These are phyloP conservation scores for Carpatolechia fugitivella DNA, from an alignment of 2,888 invertebrate genomes.

Conservation along the genomic window DNA sequence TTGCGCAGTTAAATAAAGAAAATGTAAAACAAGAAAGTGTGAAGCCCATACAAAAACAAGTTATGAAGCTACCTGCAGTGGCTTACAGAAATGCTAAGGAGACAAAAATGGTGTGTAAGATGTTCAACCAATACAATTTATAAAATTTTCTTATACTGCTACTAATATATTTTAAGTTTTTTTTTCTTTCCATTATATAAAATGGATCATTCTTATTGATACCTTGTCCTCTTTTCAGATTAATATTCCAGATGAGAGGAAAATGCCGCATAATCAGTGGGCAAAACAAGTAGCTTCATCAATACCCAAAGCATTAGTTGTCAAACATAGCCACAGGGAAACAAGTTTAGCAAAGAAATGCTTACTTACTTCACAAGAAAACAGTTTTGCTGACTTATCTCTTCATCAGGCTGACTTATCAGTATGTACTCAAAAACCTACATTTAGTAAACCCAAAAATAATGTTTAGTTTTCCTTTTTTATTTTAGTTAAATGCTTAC, in stretches of 20 bases:
- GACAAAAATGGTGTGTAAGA: conserved; percentile 58
- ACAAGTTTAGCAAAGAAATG: conserved; percentile 35
- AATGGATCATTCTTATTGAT: neutral
- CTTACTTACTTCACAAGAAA: conserved; percentile 37
- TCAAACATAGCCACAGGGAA: conserved; percentile 54
- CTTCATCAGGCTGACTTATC: conserved; percentile 60
- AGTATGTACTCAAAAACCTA: conserved; percentile 55
- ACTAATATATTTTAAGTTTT: no score
- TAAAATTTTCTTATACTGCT: no score
- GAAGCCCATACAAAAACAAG: neutral
- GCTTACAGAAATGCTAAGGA: conserved; percentile 60
- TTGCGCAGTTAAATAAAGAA: conserved; percentile 39
- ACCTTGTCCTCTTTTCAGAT: conserved; percentile 39
- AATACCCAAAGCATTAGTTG: conserved; percentile 46
- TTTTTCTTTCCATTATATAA: no score
- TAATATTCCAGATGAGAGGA: conserved; percentile 44
- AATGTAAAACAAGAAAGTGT: conserved; percentile 32
- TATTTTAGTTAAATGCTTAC: neutral
- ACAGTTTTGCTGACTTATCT: conserved; percentile 55
- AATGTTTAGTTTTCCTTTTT: neutral
- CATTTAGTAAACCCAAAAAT: conserved; percentile 36
- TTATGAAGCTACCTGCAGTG: conserved; percentile 40
- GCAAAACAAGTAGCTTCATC: conserved; percentile 46
- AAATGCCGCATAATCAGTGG: conserved; percentile 47
- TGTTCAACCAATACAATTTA: no score